A percentile compares a stretch with the other conserved stretches of the same genome.
These are phyloP conservation scores for Drosophila micromelanica DNA, from an alignment of 1,140 invertebrate genomes.

Conservation along the genomic window DNA sequence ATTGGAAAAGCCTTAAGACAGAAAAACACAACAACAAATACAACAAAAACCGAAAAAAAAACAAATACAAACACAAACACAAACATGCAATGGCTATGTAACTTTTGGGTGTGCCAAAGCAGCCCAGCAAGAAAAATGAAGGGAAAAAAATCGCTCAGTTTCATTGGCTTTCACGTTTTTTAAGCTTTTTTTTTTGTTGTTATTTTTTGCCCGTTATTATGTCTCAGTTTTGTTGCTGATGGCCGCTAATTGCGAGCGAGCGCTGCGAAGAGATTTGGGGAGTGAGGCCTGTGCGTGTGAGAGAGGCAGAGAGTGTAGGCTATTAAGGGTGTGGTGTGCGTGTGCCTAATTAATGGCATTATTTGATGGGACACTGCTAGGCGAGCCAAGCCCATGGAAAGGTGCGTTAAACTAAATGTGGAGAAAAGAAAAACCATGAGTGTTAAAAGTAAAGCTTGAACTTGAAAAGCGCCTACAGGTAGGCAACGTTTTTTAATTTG, in stretches of 20 bases:
- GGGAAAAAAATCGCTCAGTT: slow-evolving; percentile 36
- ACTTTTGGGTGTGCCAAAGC: slow-evolving; percentile 41
- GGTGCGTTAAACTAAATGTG: slow-evolving; percentile 50
- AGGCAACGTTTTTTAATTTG: slow-evolving; percentile 52
- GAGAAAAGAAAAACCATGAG: slow-evolving; percentile 50
- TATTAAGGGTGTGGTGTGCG: slow-evolving; percentile 47
- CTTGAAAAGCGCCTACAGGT: slow-evolving; percentile 39
- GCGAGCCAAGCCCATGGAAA: slow-evolving; percentile 43
- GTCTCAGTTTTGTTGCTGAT: slow-evolving; percentile 73
- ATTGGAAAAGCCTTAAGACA: slow-evolving; percentile 42
- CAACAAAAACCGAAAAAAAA: background rate
- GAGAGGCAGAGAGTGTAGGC: slow-evolving; percentile 9
- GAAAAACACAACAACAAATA: slow-evolving; percentile 15
- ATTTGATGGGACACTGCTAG: slow-evolving; percentile 59
- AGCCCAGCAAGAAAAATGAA: slow-evolving; percentile 4
- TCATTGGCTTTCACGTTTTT: slow-evolving; percentile 47
- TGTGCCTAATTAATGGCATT: slow-evolving; percentile 76
- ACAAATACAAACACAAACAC: slow-evolving; percentile 24
- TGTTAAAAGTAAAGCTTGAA: slow-evolving; percentile 26
- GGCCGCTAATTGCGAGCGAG: slow-evolving; percentile 67
- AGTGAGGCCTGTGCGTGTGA: background rate
- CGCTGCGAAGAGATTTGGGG: slow-evolving; percentile 20
- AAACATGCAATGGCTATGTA: slow-evolving; percentile 12
- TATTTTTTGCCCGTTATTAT: slow-evolving; percentile 55
- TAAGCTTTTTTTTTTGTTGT: slow-evolving; percentile 35